Percentiles rank a stretch among this genome's conserved stretches.
phyloP scores from a whole-genome alignment of 2,888 invertebrate genomes.

The Trisateles emortualis region DNA sequence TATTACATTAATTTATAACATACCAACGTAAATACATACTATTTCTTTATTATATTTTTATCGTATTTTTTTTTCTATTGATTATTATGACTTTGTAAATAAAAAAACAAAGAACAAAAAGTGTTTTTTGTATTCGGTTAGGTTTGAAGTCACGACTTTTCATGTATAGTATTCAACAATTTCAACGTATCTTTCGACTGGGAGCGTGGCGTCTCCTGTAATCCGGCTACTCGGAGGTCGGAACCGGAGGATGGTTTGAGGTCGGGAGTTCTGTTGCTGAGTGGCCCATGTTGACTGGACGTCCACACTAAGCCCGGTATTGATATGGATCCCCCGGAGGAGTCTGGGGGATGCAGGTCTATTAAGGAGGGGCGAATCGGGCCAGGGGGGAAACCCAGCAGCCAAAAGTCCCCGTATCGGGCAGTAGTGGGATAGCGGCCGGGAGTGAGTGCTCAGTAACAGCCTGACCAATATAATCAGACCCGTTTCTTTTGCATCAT shows the following conservation, averaged over 20 bases:
- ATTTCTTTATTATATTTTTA: too few relatives aligned
- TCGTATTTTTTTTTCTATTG: too few relatives aligned
- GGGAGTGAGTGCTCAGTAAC: constrained; percentile 96
- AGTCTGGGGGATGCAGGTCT: constrained; percentile 91
- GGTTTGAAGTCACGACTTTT: too few relatives aligned
- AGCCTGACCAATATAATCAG: constrained; percentile 90
- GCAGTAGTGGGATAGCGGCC: constrained; percentile 99
- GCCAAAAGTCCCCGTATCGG: constrained; percentile 99
- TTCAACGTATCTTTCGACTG: constrained; percentile 88
- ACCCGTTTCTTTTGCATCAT: constrained; percentile 74
- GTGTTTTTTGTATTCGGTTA: too few relatives aligned
- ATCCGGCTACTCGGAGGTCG: constrained; percentile 98
- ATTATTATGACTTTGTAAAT: too few relatives aligned
- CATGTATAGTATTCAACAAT: too few relatives aligned
- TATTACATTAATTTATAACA: too few relatives aligned
- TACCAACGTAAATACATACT: too few relatives aligned
- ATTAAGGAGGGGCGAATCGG: constrained; percentile 99
- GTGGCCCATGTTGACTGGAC: constrained; percentile 91
- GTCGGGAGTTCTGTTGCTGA: constrained; percentile 70
- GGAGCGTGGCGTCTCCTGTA: constrained; percentile 99
- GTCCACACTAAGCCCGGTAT: constrained; percentile 99
- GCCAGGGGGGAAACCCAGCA: constrained; percentile 99
- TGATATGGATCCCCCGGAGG: constrained; percentile 97
- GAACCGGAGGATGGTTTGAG: constrained; percentile 92
- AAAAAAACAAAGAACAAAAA: too few relatives aligned